Base-by-base conservation (phyloP, 2,113 vertebrate genomes). In the Maccullochella peelii region DNA sequence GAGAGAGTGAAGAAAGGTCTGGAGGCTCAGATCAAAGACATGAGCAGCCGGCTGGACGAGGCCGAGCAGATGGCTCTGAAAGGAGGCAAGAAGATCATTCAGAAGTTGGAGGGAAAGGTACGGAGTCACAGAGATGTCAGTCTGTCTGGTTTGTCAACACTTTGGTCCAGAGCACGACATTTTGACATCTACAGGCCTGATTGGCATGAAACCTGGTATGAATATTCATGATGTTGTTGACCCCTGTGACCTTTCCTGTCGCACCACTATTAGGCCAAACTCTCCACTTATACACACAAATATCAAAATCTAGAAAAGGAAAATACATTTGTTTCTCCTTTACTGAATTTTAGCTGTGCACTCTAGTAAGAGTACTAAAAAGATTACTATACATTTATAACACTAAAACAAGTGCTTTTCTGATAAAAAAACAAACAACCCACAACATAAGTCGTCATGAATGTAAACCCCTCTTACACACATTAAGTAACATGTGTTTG, bases 31-130 rank as follows among this genome's bases (percentile, higher is more conserved):
- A 83, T 96, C 55, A 96, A 95, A 83, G 96, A 96, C 57, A 92
- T 95, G 93, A 93, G 94, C 72, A 8, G 78, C 61, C 79, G 94
- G 66, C 91, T 96, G 91, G 96, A 96, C 0, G 95, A 96, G 88
- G 95, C 95, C 0, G 96, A 96, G 82, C 95, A 96, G 91, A 91
- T 94, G 84, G 94, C 93, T 25, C 90, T 96, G 80, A 96, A 96
- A 76, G 96, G 96, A 68, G 95, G 96, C 38, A 96, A 96, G 90
- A 96, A 96, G 89, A 93, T 95, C 88, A 96, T 96, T 63, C 95
- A 96, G 94, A 96, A 96, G 81, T 81, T 96, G 79, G 96, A 96
- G 89, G 94, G 89, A n/a, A 95, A 94, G 95, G 96, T 96, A 86
- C 27, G 25, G 1, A 21, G 27, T 25, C 9, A 9, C n/a, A 23